Percentiles rank a stretch among this genome's conserved stretches.
Conservation (phyloP, 2,113 vertebrate genomes). For the Entomyzon cyanotis region DNA sequence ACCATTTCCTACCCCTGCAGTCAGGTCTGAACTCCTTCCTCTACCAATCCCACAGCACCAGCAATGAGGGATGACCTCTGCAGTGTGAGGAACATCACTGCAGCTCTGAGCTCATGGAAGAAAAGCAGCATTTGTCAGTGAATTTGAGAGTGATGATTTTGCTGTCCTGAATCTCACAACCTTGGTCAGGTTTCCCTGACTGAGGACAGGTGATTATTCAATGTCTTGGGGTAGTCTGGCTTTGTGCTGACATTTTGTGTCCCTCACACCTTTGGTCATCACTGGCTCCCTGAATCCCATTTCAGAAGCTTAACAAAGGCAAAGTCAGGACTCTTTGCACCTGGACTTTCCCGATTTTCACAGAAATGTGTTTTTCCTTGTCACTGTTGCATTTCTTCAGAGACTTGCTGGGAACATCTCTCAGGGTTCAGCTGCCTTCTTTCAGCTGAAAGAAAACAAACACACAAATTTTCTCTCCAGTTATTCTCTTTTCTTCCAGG, state of each 20-base stretch:
- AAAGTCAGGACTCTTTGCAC: neutral
- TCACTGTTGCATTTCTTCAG: neutral
- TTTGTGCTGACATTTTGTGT: neutral
- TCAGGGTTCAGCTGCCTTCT: neutral
- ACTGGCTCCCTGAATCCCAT: neutral
- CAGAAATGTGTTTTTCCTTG: neutral
- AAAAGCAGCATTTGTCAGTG: neutral
- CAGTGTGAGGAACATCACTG: neutral
- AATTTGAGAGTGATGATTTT: neutral
- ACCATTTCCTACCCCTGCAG: neutral
- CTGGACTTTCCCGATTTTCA: neutral
- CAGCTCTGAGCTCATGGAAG: neutral
- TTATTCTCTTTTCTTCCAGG: neutral
- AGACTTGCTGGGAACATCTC: neutral
- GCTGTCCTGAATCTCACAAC: neutral
- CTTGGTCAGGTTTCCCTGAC: neutral
- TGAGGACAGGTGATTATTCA: neutral
- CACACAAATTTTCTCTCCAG: neutral
- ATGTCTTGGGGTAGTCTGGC: neutral
- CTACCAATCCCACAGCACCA: neutral
- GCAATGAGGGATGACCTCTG: neutral
- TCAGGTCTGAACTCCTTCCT: neutral
- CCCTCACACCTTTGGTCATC: neutral
- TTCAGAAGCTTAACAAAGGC: neutral
- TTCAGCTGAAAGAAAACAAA: neutral